Evolutionary conservation across 2,888 invertebrate species (phyloP), one percentile per base, ranked within the genome.

Genomic region (Serrognathus titanus): DNA sequence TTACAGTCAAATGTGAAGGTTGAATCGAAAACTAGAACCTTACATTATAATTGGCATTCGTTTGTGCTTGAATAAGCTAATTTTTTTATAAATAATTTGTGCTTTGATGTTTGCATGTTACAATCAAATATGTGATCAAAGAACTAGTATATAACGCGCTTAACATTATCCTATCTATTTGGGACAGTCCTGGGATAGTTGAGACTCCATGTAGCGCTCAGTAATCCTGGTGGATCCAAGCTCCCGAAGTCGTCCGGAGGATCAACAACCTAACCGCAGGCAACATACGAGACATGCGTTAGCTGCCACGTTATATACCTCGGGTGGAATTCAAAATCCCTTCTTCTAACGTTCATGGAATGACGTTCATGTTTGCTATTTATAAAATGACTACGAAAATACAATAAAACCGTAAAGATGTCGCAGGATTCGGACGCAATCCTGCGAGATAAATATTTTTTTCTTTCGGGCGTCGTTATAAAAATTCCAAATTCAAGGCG

Each of bases 91-190:
- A 16, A 16, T 16, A 16, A 16, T 16, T 16, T 16, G 16, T 16
- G 16, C 41, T 24, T 53, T 38, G 53, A 53, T 58, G 58, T 60
- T 60, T 58, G 58, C 16, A 62, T 59, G 60, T 58, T 49, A 11
- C 24, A 12, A 46, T 49, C 39, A 43, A 11, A 57, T 53, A 59
- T 55, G 57, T 60, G 55, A 58, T n/a, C 38, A 36, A 38, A 43
- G 45, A 66, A 63, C 24, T 31, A 66, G 67, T 68, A 68, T 68
- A 67, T 67, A 67, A 36, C 8, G 39, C 20, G 65, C 68, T 69
- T 66, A 69, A 61, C 62, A 64, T 68, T 67, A 71, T 69, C 68
- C 70, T 68, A 69, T 71, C 71, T 70, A 70, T 71, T 68, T 66
- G 64, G 68, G 68, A 63, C 69, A 66, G 66, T 66, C 63, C 62